Conservation (phyloP, 1,140 invertebrate genomes). For the Heliothis subflexa region DNA sequence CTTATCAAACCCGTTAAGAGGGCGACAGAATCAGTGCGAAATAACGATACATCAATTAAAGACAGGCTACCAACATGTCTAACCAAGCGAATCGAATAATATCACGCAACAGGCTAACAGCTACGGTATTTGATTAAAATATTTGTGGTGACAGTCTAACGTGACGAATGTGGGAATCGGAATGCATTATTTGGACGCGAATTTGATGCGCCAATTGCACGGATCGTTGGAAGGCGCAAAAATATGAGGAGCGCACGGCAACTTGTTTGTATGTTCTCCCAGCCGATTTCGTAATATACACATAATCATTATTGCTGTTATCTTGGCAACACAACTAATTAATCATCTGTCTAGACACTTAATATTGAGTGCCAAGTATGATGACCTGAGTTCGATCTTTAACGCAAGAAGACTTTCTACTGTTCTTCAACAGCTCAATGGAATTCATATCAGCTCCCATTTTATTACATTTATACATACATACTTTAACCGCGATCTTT, state of each 20-base stretch:
- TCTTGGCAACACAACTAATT: no score
- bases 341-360: no score
- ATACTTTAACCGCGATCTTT: no score
- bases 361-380: no score
- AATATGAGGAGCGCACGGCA: no score
- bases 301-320: no score
- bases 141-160: constrained; percentile 38
- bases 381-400: no score
- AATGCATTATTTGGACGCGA: constrained; percentile 7
- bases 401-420: no score
- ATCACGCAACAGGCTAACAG: constrained; percentile 9
- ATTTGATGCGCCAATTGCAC: background rate
- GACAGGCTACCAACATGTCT: constrained; percentile 14
- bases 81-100: constrained; percentile 5
- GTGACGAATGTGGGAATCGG: constrained; percentile 32
- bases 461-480: no score
- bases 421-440: no score
- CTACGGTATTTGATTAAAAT: constrained; percentile 36
- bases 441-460: no score
- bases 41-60: constrained; percentile 32
- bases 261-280: no score
- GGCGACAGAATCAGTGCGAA: constrained; percentile 5
- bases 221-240: background rate
- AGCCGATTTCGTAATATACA: background rate
- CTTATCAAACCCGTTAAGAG: background rate